These are phyloP conservation scores for Phrynosoma blainvillii DNA, from an alignment of 2,113 vertebrate genomes.

Conservation along the genomic window DNA sequence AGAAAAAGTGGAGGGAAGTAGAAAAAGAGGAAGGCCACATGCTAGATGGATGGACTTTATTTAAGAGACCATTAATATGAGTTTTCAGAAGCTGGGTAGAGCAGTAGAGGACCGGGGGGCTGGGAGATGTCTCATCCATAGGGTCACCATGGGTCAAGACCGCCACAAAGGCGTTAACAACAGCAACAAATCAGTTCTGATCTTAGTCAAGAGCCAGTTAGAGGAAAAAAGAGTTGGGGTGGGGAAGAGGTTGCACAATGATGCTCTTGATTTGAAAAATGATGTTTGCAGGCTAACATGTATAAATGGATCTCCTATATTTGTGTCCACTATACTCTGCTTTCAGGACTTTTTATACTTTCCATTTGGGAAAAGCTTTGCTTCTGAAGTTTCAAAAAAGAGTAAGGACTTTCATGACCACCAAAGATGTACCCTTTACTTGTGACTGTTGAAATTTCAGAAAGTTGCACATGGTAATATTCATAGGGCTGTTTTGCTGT, in stretches of 20 bases:
- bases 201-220: not conserved
- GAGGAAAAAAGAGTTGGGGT: not conserved
- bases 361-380: not conserved
- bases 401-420: not conserved
- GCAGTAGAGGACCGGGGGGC: no score
- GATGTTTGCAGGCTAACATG: not conserved
- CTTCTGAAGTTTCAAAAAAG: not conserved
- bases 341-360: not conserved
- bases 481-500: constrained; percentile 7
- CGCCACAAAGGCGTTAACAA: no score
- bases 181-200: not conserved
- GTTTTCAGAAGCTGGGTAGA: no score
- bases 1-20: no score
- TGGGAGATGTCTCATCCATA: no score
- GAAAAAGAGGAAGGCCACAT: no score
- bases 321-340: not conserved
- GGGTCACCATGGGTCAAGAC: no score
- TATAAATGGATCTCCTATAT: fast-evolving
- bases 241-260: not conserved
- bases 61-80: no score
- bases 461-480: not conserved
- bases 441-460: not conserved
- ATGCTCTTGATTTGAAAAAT: not conserved
- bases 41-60: no score
- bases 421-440: not conserved